Percentiles rank a stretch among this genome's conserved stretches.
These are phyloP conservation scores for human DNA, from an alignment of 2,113 vertebrate genomes.

Conservation along the genomic window DNA sequence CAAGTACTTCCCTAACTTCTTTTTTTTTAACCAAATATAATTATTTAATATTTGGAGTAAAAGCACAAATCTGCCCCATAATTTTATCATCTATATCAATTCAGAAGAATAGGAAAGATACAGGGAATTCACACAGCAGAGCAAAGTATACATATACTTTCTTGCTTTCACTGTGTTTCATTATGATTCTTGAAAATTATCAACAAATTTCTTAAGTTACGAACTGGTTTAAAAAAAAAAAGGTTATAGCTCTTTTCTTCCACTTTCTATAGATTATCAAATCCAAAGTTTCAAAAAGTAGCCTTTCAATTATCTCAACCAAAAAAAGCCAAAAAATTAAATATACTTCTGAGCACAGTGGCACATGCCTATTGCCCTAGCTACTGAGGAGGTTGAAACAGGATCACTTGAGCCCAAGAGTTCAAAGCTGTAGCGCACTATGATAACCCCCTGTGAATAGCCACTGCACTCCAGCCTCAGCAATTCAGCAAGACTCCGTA, in stretches of 20 bases:
- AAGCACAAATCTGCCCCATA: neutral
- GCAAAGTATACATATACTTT: neutral
- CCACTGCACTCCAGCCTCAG: neutral
- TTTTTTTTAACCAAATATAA: neutral
- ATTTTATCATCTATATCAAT: neutral
- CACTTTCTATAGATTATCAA: neutral
- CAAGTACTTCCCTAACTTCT: neutral
- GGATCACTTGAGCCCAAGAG: neutral
- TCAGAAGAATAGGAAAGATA: neutral
- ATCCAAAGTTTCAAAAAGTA: slow-evolving; percentile 14
- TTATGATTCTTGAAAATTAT: slow-evolving; percentile 5
- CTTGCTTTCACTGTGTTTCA: slow-evolving; percentile 19
- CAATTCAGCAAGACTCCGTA: neutral
- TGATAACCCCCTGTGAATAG: neutral
- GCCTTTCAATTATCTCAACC: neutral
- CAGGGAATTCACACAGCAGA: neutral
- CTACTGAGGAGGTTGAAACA: neutral
- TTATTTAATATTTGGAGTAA: neutral
- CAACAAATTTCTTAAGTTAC: neutral
- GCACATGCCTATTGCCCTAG: neutral
- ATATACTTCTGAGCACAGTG: neutral
- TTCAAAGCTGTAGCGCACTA: neutral
- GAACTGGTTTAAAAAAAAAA: neutral
- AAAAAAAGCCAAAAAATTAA: slow-evolving; percentile 25
- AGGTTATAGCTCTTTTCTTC: neutral